Evolutionary conservation across 2,797 vertebrate species (phyloP).

Genomic region (Cirrhinus mrigala): DNA sequence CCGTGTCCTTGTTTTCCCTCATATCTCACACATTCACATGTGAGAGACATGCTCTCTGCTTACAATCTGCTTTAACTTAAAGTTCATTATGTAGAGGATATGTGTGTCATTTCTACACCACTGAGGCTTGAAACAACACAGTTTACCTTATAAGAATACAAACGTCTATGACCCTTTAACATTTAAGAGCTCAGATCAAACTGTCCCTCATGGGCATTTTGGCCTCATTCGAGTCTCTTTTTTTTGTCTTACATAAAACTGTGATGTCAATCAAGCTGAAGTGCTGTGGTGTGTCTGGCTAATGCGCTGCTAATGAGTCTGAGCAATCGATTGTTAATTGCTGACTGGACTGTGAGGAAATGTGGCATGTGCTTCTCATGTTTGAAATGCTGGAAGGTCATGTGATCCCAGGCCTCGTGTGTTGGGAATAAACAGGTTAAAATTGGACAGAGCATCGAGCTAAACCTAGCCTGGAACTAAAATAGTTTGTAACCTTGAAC

Average conservation of each 20-base stretch:
- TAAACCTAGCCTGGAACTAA: background rate
- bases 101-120: background rate
- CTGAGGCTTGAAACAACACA: background rate
- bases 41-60: constrained; percentile 10
- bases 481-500: constrained; percentile 36
- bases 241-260: background rate
- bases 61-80: background rate
- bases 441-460: background rate
- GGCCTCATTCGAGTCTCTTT: background rate
- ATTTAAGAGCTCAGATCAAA: background rate
- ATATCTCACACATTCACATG: constrained; percentile 36
- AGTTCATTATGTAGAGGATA: background rate
- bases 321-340: background rate
- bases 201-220: background rate
- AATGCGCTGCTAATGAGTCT: background rate
- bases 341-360: constrained; percentile 13
- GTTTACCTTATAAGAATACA: background rate
- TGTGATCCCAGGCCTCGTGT: background rate
- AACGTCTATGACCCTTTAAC: background rate
- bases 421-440: background rate
- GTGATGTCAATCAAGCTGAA: background rate
- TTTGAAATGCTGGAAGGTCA: background rate
- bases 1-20: constrained; percentile 4
- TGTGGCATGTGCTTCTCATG: background rate
- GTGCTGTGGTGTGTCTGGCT: constrained; percentile 6